Base-by-base conservation (phyloP, 2,797 vertebrate species). In the Varecia variegata region DNA sequence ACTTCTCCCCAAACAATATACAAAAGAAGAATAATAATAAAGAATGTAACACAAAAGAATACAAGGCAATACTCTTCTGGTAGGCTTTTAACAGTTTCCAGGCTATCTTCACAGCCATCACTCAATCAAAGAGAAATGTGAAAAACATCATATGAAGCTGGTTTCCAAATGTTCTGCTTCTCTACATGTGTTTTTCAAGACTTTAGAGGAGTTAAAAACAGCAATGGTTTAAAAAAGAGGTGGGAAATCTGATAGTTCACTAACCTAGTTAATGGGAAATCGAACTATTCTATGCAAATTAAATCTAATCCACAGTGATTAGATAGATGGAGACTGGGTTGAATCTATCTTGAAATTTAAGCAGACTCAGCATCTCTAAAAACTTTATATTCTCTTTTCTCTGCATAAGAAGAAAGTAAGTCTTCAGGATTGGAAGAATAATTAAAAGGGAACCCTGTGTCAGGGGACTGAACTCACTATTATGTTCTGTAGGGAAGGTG, bases 271-370 rank as follows among this genome's bases (percentile, higher is more conserved):
- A 92, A 77, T 30, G 76, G 50, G 15, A 86, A 88, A 54, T 88
- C 45, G 68, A 88, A 90, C 54, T 73, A 27, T 71, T 94, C 25
- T 87, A 60, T 93, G 73, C 45, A 93, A 94, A 95, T 90, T 80
- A 94, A 88, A 88, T 56, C 38, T 76, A 74, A 88, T 93, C 70
- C 67, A 54, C 12, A 89, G 62, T 73, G 56, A 83, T 92, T 86
- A 92, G 43, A 20, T 74, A 40, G 38, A 73, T 60, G 52, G 58
- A 94, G 50, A 18, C 12, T 58, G 54, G 40, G 5, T 54, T 86
- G 65, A 52, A 73, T 79, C 83, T 91, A 11, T 58, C 50, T 56
- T 79, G 56, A 77, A 81, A 82, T 82, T 73, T 68, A 67, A 96
- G 68, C 56, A 80, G 50, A 76, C 43, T n/a, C 5, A 12, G 50